A percentile compares a stretch with the other conserved stretches of the same genome.
phyloP scores from a whole-genome alignment of 2,888 invertebrate genomes.

The Pterobdella sp. region DNA sequence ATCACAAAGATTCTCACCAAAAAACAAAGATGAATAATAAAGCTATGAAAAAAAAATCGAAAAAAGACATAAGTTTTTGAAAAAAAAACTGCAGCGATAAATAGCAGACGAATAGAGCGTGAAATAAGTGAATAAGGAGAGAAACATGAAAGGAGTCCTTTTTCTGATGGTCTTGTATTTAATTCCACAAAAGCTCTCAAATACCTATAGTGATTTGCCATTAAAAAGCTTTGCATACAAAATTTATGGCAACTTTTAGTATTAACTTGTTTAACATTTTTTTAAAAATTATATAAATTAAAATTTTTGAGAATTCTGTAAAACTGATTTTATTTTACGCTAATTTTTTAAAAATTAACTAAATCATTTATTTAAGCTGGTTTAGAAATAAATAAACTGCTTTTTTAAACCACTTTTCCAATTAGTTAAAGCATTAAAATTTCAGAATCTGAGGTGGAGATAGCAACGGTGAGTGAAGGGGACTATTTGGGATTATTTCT shows the following conservation, averaged over 20 bases:
- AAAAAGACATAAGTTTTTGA: background rate
- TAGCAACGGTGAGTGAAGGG: background rate
- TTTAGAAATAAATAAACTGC: no score
- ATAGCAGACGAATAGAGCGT: background rate
- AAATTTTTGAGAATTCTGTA: no score
- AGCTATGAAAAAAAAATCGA: background rate
- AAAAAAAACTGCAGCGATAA: background rate
- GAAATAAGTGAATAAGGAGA: conserved; percentile 13
- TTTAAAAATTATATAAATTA: no score
- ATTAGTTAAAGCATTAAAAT: background rate
- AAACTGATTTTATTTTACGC: no score
- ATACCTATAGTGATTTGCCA: background rate
- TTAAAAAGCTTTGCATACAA: no score
- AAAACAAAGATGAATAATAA: background rate
- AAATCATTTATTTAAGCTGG: no score
- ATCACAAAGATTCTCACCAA: background rate
- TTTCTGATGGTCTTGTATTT: background rate
- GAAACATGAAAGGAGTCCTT: background rate
- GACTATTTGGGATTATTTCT: background rate
- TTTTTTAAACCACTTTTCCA: no score
- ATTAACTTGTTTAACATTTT: no score
- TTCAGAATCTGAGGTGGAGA: background rate
- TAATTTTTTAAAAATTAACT: no score
- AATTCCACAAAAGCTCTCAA: background rate
- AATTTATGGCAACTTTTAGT: no score